Percentiles rank a stretch among this genome's conserved stretches.
Evolutionary conservation across 92 coral and sea anemone genomes (phyloP).

Genomic region (Parazoanthus atlanticus): DNA sequence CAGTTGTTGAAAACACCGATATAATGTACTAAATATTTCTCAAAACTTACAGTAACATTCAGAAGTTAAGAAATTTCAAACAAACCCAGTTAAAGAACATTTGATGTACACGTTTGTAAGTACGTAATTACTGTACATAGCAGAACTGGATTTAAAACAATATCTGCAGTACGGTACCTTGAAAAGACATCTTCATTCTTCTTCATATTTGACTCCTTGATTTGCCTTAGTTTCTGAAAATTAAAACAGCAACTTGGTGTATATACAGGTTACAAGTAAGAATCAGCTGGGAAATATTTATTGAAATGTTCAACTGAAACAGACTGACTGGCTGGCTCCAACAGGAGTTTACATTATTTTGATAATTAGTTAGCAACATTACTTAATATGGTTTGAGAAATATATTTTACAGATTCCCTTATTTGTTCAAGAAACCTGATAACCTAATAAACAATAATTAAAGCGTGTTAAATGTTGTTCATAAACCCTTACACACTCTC

Average conservation of each 20-base stretch:
- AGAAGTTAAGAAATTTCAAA: not conserved
- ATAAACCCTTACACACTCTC: too few species aligned
- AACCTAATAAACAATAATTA: not conserved
- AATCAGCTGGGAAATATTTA: not conserved
- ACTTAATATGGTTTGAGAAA: not conserved
- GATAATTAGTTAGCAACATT: too few species aligned
- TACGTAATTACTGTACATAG: not conserved
- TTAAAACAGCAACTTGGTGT: not conserved
- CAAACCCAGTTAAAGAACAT: too few species aligned
- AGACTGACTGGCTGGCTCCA: not conserved
- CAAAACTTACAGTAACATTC: not conserved
- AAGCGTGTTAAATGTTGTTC: too few species aligned
- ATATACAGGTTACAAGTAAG: not conserved
- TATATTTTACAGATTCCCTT: not conserved
- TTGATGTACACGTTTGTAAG: not conserved
- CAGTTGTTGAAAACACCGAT: too few species aligned
- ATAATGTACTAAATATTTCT: too few species aligned
- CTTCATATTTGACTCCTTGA: conserved; percentile 36
- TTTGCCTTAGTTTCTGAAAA: conserved; percentile 30
- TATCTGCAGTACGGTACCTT: conserved; percentile 6
- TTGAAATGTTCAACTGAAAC: not conserved
- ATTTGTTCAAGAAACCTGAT: not conserved
- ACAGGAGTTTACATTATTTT: too few species aligned
- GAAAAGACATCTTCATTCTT: conserved; percentile 37
- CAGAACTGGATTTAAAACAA: not conserved